Percentiles rank a stretch among this genome's conserved stretches.
Evolutionary conservation across 2,797 vertebrate genomes (phyloP).

Genomic region (Liparis tanakae): DNA sequence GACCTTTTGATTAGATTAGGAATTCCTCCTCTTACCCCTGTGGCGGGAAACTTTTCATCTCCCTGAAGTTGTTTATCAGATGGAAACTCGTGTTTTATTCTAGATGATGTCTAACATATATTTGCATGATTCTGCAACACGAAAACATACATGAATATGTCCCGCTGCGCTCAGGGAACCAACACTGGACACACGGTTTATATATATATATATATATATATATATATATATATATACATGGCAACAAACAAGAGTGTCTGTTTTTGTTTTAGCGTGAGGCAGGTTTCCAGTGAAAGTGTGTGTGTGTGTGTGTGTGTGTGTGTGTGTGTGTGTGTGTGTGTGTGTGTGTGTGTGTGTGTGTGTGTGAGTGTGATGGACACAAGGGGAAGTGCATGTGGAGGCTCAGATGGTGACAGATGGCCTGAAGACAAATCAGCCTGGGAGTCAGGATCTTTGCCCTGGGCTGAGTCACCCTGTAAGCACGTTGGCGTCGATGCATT

Average conservation of each 20-base stretch:
- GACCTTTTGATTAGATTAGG: slow-evolving; percentile 52
- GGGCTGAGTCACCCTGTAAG: slow-evolving; percentile 44
- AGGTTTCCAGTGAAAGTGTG: slow-evolving; percentile 42
- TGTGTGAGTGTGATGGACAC: slow-evolving; percentile 50
- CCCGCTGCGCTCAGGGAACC: too few relatives aligned
- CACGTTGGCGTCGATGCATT: slow-evolving; percentile 21
- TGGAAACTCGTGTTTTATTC: slow-evolving; percentile 51
- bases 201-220: too few relatives aligned
- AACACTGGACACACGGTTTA: too few relatives aligned
- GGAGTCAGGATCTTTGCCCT: slow-evolving; percentile 77
- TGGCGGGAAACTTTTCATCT: slow-evolving; percentile 20
- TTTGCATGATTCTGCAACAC: slow-evolving; percentile 34
- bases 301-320: slow-evolving; percentile 43
- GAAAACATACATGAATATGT: too few relatives aligned
- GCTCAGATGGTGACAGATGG: slow-evolving; percentile 84
- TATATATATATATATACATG: too few relatives aligned
- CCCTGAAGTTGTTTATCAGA: slow-evolving; percentile 50
- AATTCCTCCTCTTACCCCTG: slow-evolving; percentile 35
- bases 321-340: slow-evolving; percentile 39
- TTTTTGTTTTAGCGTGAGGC: slow-evolving; percentile 25
- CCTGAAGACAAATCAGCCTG: slow-evolving; percentile 74
- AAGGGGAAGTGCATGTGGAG: slow-evolving; percentile 78
- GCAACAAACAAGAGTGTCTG: slow-evolving; percentile 8
- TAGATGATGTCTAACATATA: slow-evolving; percentile 66
- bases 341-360: slow-evolving; percentile 42